Evolutionary conservation across 1,140 invertebrate species (phyloP), one percentile per base, ranked within the genome.

Genomic region (Muscidifurax raptorellus): DNA sequence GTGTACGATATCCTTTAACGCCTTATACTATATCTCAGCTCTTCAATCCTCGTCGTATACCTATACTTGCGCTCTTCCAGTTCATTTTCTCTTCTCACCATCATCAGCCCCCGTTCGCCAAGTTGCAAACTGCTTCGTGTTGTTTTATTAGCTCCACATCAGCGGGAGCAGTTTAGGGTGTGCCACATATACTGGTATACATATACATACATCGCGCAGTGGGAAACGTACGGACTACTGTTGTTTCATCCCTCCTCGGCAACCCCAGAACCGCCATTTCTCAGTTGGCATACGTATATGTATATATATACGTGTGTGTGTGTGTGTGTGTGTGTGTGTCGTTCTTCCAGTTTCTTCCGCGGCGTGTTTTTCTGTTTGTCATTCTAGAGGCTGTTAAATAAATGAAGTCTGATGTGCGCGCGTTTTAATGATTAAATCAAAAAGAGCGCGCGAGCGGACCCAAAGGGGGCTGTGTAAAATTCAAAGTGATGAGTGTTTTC

Each of bases 341-440:
- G 13, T 67, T 9, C 25, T 67, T 13, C 5, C 66, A 28, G 10
- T 7, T 18, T 69, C 15, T 69, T 18, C 1, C 12, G 12, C 2
- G 9, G 10, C 66, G 25, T 74, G 72, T 74, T 74, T 74, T 40
- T 74, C 36, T 74, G 32, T 74, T 74, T 74, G 72, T 74, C 4
- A 74, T 74, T 74, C 36, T 74, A 6, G n/a, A n/a, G 32, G 72
- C 36, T n/a, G 30, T 36, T 32, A 22, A 30, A 32, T 40, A 74
- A 32, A 25, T 74, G 25, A 28, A 59, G 52, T 1, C 52, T 59
- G 22, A 6, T n/a, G 66, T 28, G 25, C 3, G 13, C 28, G 66
- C 15, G 27, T 28, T 28, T 28, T 18, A n/a, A 27, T 18, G 66
- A 69, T 69, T 27, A n/a, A 69, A 69, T 30, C 28, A 13, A 28